Percentiles rank a stretch among this genome's conserved stretches.
phyloP scores from a whole-genome alignment of 2,888 invertebrate species.

The Eupithecia vulgata region DNA sequence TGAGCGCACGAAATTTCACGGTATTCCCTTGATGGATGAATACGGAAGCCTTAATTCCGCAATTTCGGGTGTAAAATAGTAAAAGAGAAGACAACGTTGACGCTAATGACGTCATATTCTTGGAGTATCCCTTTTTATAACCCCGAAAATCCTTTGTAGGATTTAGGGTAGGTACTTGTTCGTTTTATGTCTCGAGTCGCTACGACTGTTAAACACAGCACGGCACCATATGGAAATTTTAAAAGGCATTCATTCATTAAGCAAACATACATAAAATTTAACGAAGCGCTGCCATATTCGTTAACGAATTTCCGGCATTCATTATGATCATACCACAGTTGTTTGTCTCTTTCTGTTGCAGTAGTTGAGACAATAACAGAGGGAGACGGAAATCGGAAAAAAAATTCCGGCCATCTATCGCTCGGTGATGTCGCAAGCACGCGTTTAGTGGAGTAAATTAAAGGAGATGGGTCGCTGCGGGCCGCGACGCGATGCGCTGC shows the following conservation, averaged over 20 bases:
- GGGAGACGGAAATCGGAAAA: constrained; percentile 49
- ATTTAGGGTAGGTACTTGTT: constrained; percentile 43
- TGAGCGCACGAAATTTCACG: constrained; percentile 76
- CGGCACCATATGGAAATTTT: constrained; percentile 74
- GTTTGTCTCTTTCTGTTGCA: constrained; percentile 55
- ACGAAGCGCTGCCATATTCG: constrained; percentile 79
- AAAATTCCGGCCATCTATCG: constrained; percentile 66
- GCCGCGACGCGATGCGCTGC: constrained; percentile 40
- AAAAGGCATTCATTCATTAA: constrained; percentile 80
- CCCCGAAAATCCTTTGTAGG: constrained; percentile 52
- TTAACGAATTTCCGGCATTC: constrained; percentile 81
- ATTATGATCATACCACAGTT: constrained; percentile 68
- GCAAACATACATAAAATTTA: constrained; percentile 80
- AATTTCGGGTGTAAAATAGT: constrained; percentile 73
- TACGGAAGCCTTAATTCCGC: constrained; percentile 75
- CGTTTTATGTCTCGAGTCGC: constrained; percentile 51
- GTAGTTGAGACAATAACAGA: constrained; percentile 45
- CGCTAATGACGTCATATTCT: constrained; percentile 61
- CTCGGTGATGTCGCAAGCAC: constrained; percentile 72
- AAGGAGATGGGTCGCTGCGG: constrained; percentile 65
- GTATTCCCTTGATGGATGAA: constrained; percentile 78
- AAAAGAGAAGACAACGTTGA: constrained; percentile 58
- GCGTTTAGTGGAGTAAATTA: constrained; percentile 79
- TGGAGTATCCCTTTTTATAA: constrained; percentile 50
- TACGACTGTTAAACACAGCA: constrained; percentile 56